Evolutionary conservation across 2,113 vertebrate species (phyloP).

Genomic region (Isurus oxyrinchus): DNA sequence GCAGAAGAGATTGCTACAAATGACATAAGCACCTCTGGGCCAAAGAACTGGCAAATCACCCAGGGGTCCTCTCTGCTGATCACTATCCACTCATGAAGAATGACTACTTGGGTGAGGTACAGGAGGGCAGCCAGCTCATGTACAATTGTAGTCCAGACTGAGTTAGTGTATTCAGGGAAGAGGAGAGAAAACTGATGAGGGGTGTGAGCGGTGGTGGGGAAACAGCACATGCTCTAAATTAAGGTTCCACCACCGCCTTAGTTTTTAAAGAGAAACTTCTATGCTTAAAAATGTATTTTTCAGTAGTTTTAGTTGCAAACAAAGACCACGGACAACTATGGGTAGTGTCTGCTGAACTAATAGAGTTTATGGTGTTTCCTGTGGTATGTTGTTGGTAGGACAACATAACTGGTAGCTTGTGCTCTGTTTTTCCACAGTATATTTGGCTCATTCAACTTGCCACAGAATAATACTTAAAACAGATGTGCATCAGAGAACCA

Average conservation of each 20-base stretch:
- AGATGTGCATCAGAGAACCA: not conserved
- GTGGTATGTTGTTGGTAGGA: not conserved
- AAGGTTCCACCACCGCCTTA: not conserved
- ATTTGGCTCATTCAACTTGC: not conserved
- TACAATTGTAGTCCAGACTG: too few species aligned
- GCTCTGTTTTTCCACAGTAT: not conserved
- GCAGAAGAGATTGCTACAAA: not conserved
- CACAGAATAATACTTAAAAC: not conserved
- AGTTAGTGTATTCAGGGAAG: not conserved
- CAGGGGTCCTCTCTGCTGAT: not conserved
- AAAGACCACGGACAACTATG: not conserved
- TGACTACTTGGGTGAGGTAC: too few species aligned
- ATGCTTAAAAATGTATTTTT: not conserved
- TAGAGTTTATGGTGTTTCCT: not conserved
- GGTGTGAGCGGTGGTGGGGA: too few species aligned
- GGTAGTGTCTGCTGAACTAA: not conserved
- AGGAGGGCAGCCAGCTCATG: too few species aligned
- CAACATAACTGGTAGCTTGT: not conserved
- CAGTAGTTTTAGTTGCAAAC: not conserved
- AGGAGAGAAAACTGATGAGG: not conserved
- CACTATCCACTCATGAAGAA: not conserved
- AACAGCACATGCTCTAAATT: not conserved
- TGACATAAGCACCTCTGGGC: not conserved
- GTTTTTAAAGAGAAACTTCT: not conserved
- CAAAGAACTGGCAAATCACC: not conserved